phyloP scores from a whole-genome alignment of 2,888 invertebrate species.

The Drosophila atroscutellata region DNA sequence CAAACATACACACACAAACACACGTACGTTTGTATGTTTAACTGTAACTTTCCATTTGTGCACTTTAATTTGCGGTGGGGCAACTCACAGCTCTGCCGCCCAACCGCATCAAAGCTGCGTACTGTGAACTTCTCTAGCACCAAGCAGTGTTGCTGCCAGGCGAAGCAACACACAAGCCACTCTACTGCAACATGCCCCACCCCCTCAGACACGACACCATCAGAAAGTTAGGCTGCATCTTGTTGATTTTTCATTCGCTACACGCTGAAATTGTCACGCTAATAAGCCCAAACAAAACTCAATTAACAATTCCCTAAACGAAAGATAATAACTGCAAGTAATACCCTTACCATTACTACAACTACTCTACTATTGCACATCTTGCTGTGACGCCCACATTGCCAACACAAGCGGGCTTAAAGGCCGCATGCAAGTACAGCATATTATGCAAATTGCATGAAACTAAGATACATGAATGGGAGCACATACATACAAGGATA shows the following conservation, averaged over 20 bases:
- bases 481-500: background rate
- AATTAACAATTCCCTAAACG: slow-evolving; percentile 70
- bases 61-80: slow-evolving; percentile 75
- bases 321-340: slow-evolving; percentile 56
- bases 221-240: slow-evolving; percentile 3
- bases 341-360: background rate
- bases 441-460: slow-evolving; percentile 53
- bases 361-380: background rate
- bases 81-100: slow-evolving; percentile 50
- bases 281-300: slow-evolving; percentile 59
- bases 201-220: background rate
- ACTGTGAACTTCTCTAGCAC: slow-evolving; percentile 4
- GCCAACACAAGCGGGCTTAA: background rate
- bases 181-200: background rate
- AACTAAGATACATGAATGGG: slow-evolving; percentile 20
- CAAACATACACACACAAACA: background rate
- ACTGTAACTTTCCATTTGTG: slow-evolving; percentile 68
- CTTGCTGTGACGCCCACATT: slow-evolving; percentile 10
- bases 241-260: slow-evolving; percentile 26
- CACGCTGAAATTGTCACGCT: slow-evolving; percentile 34
- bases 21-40: slow-evolving; percentile 30
- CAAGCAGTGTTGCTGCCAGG: slow-evolving; percentile 49
- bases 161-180: slow-evolving; percentile 32
- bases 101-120: slow-evolving; percentile 57
- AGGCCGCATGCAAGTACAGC: slow-evolving; percentile 22